Base-by-base conservation (phyloP, 2,888 invertebrate genomes). In the Monochamus alternatus region DNA sequence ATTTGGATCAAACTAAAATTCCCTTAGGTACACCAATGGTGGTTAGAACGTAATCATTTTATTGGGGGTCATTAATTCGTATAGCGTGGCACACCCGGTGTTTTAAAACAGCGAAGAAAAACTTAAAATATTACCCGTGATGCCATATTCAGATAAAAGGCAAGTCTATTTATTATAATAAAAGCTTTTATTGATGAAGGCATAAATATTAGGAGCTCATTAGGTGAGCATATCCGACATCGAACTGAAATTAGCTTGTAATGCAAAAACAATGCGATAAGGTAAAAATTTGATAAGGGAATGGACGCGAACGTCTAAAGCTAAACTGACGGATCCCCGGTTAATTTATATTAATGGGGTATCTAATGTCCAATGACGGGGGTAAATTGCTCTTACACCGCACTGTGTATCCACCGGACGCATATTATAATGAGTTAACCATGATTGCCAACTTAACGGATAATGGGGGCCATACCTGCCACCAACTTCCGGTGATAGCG, bases 341-440 rank as follows among this genome's bases (percentile, higher is more conserved):
- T 84, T 87, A 87, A 87, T 87, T 87, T 86, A 87, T 87, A 87
- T 87, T 87, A 87, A 87, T 87, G 87, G 86, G 82, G 81, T 84
- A 86, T 86, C 86, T 87, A 86, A 87, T 86, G 84, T 86, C 86
- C 83, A 84, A 84, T 82, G 84, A 84, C 83, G 83, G 81, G 81
- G 83, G 84, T 77, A 81, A 82, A 80, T 82, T 78, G 78, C 76
- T 79, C 80, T 80, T 80, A 81, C 80, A 78, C 79, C 81, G 80
- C 82, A 82, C 82, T 86, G 86, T 87, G 87, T 87, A 86, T 86
- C 85, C 84, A 84, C 85, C 87, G 87, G 86, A 86, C 84, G 86
- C 83, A 81, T 83, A 83, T 82, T 83, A 86, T 87, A 87, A 87
- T 86, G 86, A 86, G 85, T 86, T 86, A 84, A 85, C 84, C 81